Evolutionary conservation across 2,113 vertebrate genomes (phyloP).

Genomic region (Corydoras maculifer): DNA sequence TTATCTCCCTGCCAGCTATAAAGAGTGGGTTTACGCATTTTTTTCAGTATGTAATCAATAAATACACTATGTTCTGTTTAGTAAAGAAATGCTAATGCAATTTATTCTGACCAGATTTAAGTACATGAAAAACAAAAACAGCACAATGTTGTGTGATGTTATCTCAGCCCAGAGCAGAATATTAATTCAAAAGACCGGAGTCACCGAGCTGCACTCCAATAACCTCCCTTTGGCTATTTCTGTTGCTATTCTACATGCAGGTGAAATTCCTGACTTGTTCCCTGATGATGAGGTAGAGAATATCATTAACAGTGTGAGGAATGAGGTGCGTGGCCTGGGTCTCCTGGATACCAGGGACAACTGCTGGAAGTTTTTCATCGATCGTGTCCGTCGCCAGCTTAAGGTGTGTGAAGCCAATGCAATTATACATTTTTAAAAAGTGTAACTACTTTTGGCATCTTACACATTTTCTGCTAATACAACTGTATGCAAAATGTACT

Average conservation of each 20-base stretch:
- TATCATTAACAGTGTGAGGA: constrained; percentile 75
- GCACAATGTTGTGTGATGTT: too few species aligned
- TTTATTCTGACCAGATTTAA: not conserved
- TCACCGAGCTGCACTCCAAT: too few species aligned
- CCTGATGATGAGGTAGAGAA: constrained; percentile 85
- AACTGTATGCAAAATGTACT: too few species aligned
- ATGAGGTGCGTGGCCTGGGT: constrained; percentile 76
- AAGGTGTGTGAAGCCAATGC: constrained; percentile 68
- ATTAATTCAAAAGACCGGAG: not conserved
- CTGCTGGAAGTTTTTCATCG: constrained; percentile 95
- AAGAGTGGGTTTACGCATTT: not conserved
- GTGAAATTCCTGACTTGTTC: constrained; percentile 91
- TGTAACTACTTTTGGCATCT: too few species aligned
- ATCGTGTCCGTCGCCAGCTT: constrained; percentile 75
- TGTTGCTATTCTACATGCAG: constrained; percentile 51
- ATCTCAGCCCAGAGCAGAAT: not conserved
- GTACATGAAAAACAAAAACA: not conserved
- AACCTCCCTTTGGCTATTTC: too few species aligned
- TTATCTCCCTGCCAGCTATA: constrained; percentile 13
- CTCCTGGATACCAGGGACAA: constrained; percentile 79
- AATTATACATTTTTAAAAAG: too few species aligned
- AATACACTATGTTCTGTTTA: too few species aligned
- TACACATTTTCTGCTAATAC: too few species aligned
- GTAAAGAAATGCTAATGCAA: too few species aligned
- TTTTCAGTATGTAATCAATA: too few species aligned